Conservation (phyloP, 2,888 invertebrate species). For the Drosophila fungiperda region DNA sequence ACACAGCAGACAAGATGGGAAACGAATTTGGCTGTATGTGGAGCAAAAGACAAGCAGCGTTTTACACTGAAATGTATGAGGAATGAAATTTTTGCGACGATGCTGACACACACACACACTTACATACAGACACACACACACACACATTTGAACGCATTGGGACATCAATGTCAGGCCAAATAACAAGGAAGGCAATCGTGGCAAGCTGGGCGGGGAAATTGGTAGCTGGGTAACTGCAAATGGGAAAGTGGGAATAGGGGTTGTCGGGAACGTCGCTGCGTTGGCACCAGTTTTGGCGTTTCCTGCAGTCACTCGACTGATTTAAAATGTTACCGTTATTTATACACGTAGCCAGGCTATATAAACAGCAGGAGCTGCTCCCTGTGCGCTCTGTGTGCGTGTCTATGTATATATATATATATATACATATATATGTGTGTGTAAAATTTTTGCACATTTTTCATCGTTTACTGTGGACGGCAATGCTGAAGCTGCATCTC, state of each 20-base stretch:
- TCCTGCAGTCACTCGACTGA: constrained; percentile 78
- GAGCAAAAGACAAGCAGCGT: constrained; percentile 31
- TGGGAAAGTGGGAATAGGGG: constrained; percentile 56
- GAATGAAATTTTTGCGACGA: constrained; percentile 71
- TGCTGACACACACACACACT: constrained; percentile 16
- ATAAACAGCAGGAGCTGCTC: constrained; percentile 64
- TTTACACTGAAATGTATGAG: constrained; percentile 59
- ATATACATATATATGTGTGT: constrained; percentile 18
- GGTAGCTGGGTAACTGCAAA: constrained; percentile 40
- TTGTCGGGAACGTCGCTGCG: constrained; percentile 55
- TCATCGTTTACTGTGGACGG: constrained; percentile 68
- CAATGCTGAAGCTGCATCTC: constrained; percentile 60
- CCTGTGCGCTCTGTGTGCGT: background rate
- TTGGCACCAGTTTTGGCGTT: constrained; percentile 69
- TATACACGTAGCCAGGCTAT: constrained; percentile 74
- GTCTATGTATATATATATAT: background rate
- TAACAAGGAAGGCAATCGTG: constrained; percentile 26
- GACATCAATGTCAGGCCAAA: constrained; percentile 69
- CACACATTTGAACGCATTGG: constrained; percentile 17
- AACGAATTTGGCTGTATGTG: constrained; percentile 27
- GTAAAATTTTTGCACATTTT: constrained; percentile 63
- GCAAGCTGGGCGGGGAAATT: constrained; percentile 22
- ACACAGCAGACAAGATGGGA: constrained; percentile 9
- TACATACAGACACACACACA: constrained; percentile 29
- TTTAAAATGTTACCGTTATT: constrained; percentile 80